Conservation (phyloP, 2,797 vertebrate genomes). For the Amniataba percoides region DNA sequence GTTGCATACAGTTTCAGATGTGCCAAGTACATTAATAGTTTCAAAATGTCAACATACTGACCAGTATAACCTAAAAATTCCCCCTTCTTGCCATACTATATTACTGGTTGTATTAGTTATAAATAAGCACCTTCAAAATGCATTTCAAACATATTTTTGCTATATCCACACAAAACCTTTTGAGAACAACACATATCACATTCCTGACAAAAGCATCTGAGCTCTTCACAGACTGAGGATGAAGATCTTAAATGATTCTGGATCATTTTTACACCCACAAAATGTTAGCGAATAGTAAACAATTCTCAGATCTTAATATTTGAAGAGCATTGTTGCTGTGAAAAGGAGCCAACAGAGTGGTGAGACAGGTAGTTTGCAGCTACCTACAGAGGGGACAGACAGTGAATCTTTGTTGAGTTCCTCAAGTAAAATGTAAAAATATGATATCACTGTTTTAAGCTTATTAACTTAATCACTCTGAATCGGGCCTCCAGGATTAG, state of each 20-base stretch:
- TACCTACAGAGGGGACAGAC: neutral
- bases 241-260: neutral
- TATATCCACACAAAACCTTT: neutral
- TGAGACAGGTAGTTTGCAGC: neutral
- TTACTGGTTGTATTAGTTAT: neutral
- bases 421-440: neutral
- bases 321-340: no score
- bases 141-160: neutral
- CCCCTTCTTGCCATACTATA: neutral
- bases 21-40: neutral
- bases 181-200: neutral
- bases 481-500: neutral
- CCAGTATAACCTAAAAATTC: constrained; percentile 1
- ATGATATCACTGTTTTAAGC: constrained; percentile 10
- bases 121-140: neutral
- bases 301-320: no score
- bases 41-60: neutral
- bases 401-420: neutral
- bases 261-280: neutral
- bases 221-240: neutral
- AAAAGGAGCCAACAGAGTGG: no score
- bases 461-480: constrained; percentile 10
- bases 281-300: no score
- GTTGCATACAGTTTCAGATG: neutral
- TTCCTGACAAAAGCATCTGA: no score